Conservation (phyloP, 2,797 vertebrate genomes). For the Acrossocheilus fasciatus region DNA sequence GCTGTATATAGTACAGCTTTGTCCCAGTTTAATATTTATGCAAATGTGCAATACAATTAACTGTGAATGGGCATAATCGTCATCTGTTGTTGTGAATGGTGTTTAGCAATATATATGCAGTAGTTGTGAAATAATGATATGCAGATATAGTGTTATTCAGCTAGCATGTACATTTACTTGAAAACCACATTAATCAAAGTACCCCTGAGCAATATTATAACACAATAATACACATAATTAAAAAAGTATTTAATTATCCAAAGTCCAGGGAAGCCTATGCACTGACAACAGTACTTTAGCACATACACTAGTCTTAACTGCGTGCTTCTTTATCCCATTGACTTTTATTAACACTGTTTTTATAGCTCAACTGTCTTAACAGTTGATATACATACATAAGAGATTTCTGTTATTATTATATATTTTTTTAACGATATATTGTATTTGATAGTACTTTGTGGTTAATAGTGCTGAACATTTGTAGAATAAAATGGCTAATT, state of each 20-base stretch:
- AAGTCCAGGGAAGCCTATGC: not conserved
- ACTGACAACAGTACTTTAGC: not conserved
- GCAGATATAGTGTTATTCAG: not conserved
- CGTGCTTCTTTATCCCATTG: not conserved
- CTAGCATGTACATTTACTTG: not conserved
- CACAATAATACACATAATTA: slow-evolving; percentile 24
- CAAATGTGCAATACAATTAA: not conserved
- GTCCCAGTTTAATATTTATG: not conserved
- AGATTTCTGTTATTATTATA: not conserved
- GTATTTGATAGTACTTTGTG: not conserved
- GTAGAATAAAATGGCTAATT: not conserved
- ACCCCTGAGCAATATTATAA: slow-evolving; percentile 5
- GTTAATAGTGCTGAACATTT: not conserved
- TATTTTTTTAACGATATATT: not conserved
- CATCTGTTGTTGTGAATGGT: not conserved
- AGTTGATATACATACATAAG: not conserved
- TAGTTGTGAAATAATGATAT: slow-evolving; percentile 10
- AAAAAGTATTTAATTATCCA: not conserved
- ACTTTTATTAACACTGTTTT: not conserved
- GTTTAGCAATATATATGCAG: not conserved
- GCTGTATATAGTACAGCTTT: not conserved
- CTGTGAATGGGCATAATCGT: not conserved
- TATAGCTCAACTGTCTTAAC: not conserved
- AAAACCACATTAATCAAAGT: slow-evolving; percentile 14
- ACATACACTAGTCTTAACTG: not conserved